phyloP scores from a whole-genome alignment of 2,797 vertebrate species.

The Neosilurus mollespiculum region DNA sequence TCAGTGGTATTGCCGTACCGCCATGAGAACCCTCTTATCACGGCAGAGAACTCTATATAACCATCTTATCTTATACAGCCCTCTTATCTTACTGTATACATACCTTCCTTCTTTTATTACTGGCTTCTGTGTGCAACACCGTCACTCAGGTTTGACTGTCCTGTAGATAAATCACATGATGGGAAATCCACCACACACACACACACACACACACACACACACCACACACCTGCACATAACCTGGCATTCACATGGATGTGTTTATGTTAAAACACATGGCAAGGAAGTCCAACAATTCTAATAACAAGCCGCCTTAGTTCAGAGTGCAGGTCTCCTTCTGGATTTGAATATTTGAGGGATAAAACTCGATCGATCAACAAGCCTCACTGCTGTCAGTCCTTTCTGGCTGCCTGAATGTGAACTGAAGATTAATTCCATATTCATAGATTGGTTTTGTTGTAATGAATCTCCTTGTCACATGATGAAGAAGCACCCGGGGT shows the following conservation, averaged over 20 bases:
- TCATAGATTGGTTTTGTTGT: slow-evolving; percentile 70
- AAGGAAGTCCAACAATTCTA: neutral
- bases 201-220: neutral
- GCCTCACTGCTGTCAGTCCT: slow-evolving; percentile 37
- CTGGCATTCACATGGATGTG: neutral
- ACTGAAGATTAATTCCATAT: slow-evolving; percentile 64
- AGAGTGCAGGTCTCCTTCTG: neutral
- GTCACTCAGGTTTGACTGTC: neutral
- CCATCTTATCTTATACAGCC: neutral
- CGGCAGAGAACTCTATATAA: neutral
- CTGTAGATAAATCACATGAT: slow-evolving; percentile 2
- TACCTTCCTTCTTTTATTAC: slow-evolving; percentile 6
- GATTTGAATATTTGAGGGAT: slow-evolving; percentile 29
- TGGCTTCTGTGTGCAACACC: neutral
- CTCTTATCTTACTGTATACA: neutral
- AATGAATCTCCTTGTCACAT: slow-evolving; percentile 72
- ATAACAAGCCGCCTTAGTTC: neutral
- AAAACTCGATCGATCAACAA: neutral
- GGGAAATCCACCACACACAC: neutral
- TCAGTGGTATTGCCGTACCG: neutral
- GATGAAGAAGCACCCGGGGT: slow-evolving; percentile 7
- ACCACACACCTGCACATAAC: neutral
- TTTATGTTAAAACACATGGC: neutral
- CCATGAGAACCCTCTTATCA: too few relatives aligned
- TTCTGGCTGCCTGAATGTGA: slow-evolving; percentile 52